Base-by-base conservation (phyloP, 2,888 invertebrate species). In the Acanthococcus lagerstroemiae region DNA sequence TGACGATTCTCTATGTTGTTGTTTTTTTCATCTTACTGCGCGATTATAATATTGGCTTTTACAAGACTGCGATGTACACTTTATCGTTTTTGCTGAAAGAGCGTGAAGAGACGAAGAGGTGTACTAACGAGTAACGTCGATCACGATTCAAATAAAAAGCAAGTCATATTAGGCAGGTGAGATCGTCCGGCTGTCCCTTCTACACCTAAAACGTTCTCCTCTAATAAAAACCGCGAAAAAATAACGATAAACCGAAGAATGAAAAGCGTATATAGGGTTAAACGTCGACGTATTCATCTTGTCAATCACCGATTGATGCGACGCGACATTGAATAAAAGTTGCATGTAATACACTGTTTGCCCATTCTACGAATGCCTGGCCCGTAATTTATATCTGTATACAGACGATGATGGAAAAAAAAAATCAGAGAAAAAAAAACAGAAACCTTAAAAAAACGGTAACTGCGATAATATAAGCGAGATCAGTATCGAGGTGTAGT, bases 261-360 rank as follows among this genome's bases (percentile, higher is more conserved):
- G 55, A 52, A 22, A 5, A 19, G 52, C 22, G 6, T n/a, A 15
- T 19, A 21, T 63, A 54, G 61, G 61, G 60, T 60, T 60, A 60
- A 60, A 50, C 26, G 48, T 58, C 48, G 24, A 1, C n/a, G 30
- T 54, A 63, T 63, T 63, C 61, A 63, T 30, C 24, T 9, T 52
- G 61, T 63, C 61, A 63, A 63, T 63, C 61, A 63, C 12, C 50
- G 19, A 63, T 63, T 22, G 61, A 63, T 63, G 50, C 50, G 27
- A 30, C 27, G 27, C 27, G 24, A 21, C 54, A n/a, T 19, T 50
- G 54, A 63, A 63, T 63, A 24, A 63, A 63, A 63, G 52, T 63
- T 63, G 61, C 61, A 52, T 24, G 61, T 63, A 63, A 63, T 63
- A 26, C 54, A 25, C 26, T 54, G 17, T 63, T 52, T 24, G 61